Conservation (phyloP, 2,888 invertebrate genomes). For the Heteromurus nitidus region DNA sequence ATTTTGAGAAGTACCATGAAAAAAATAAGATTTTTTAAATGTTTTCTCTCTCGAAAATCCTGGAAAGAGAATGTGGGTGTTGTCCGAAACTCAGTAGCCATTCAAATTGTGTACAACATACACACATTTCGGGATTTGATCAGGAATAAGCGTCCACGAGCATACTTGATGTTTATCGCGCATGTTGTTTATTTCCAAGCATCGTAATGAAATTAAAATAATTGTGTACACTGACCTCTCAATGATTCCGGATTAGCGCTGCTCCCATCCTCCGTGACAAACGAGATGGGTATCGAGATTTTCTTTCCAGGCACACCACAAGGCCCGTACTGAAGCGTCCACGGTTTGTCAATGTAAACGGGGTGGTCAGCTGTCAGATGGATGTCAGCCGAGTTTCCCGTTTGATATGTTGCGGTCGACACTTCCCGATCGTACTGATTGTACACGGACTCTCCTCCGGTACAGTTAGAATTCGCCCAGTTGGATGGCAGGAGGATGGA, state of each 20-base stretch:
- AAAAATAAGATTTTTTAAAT: too few relatives aligned
- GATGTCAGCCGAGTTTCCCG: constrained; percentile 69
- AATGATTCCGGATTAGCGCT: constrained; percentile 40
- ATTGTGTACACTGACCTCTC: constrained; percentile 18
- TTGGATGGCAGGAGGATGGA: constrained; percentile 71
- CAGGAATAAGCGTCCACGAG: too few relatives aligned
- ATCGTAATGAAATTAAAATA: background rate
- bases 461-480: constrained; percentile 73
- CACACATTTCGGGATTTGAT: too few relatives aligned
- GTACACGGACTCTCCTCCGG: constrained; percentile 49
- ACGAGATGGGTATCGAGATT: constrained; percentile 72
- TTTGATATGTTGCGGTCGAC: constrained; percentile 72
- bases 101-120: too few relatives aligned
- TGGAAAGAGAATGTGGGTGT: too few relatives aligned
- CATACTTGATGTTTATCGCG: background rate
- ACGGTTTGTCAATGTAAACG: constrained; percentile 73
- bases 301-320: constrained; percentile 73
- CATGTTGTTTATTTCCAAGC: too few relatives aligned
- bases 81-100: too few relatives aligned
- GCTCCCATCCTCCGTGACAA: constrained; percentile 59
- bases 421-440: constrained; percentile 66
- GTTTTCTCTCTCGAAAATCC: background rate
- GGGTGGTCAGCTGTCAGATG: constrained; percentile 72
- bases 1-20: background rate
- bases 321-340: constrained; percentile 73